Evolutionary conservation across 2,113 vertebrate genomes (phyloP).

Genomic region (Saguinus imperator): DNA sequence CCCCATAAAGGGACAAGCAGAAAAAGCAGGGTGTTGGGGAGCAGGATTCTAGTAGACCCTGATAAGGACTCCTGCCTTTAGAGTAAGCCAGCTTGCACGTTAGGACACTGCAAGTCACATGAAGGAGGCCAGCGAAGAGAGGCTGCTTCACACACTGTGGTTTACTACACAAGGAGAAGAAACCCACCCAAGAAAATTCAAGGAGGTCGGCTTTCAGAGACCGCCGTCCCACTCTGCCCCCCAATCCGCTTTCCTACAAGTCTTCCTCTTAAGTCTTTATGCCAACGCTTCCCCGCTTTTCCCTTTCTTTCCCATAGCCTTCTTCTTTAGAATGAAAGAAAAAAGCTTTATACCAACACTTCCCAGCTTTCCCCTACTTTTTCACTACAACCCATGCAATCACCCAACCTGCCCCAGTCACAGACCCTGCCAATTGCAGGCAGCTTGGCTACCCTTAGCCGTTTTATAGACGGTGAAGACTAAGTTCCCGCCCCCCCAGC

Average conservation of each 20-base stretch:
- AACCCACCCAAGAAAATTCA: accelerated
- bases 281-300: no score
- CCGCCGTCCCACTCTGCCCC: accelerated
- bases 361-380: accelerated
- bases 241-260: neutral
- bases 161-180: accelerated
- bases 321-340: no score
- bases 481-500: neutral
- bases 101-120: accelerated
- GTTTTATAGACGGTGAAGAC: neutral
- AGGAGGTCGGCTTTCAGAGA: neutral
- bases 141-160: accelerated
- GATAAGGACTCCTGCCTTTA: neutral
- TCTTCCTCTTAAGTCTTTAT: no score
- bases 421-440: accelerated
- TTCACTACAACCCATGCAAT: no score
- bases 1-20: neutral
- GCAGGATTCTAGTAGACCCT: accelerated
- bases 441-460: accelerated
- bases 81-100: accelerated
- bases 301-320: no score
- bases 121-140: accelerated
- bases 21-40: accelerated
- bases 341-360: no score
- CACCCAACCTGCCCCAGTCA: accelerated